phyloP scores from a whole-genome alignment of 1,140 invertebrate genomes.

The Apis mellifera region Amel_HAv3.1 CM009931.2:10668501-10669000 shows the following conservation, averaged over 20 bases:
- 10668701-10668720: not conserved
- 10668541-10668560: too few species aligned
- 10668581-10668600: too few species aligned
- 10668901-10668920: slow-evolving; percentile 58
- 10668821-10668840: slow-evolving; percentile 70
- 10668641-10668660: too few species aligned
- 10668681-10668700: not conserved
- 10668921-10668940: slow-evolving; percentile 34
- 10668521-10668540: too few species aligned
- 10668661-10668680: too few species aligned
- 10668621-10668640: too few species aligned
- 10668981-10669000: not conserved
- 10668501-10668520: too few species aligned
- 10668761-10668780: slow-evolving; percentile 61
- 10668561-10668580: too few species aligned
- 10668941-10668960: too few species aligned
- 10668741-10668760: slow-evolving; percentile 26
- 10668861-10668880: slow-evolving; percentile 72
- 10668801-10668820: slow-evolving; percentile 76
- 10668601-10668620: too few species aligned
- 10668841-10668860: slow-evolving; percentile 76
- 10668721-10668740: not conserved
- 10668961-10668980: not conserved
- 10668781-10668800: slow-evolving; percentile 70
- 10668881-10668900: slow-evolving; percentile 66